Evolutionary conservation across 2,797 vertebrate species (phyloP).

Genomic region (Craterocephalus amniculus): DNA sequence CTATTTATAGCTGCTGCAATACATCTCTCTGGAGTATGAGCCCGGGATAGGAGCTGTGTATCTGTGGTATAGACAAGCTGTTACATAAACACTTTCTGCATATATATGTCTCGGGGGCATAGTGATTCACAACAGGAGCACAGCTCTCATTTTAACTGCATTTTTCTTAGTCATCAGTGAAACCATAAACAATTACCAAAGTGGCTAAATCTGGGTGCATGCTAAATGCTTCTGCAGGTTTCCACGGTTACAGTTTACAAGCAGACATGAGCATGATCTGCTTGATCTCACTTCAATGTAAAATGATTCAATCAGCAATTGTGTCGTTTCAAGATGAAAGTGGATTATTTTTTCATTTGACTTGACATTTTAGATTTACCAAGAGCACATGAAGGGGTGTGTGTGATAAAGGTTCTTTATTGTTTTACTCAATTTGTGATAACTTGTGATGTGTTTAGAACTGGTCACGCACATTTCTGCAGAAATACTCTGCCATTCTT

Average conservation of each 20-base stretch:
- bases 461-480: too few relatives aligned
- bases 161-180: constrained; percentile 54
- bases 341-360: not conserved
- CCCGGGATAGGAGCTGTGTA: constrained; percentile 31
- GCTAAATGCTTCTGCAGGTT: not conserved
- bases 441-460: not conserved
- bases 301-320: not conserved
- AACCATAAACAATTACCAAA: constrained; percentile 17
- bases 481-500: not conserved
- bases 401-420: too few relatives aligned
- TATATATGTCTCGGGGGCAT: constrained; percentile 40
- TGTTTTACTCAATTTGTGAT: too few relatives aligned
- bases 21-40: constrained; percentile 62
- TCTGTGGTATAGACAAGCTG: constrained; percentile 51
- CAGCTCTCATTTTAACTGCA: constrained; percentile 45
- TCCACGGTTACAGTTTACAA: not conserved
- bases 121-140: constrained; percentile 52
- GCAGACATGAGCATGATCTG: not conserved
- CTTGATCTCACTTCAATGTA: not conserved
- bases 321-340: not conserved
- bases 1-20: constrained; percentile 76
- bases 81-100: constrained; percentile 65
- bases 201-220: constrained; percentile 12
- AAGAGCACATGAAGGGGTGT: not conserved
- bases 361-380: not conserved